Base-by-base conservation (phyloP, 2,113 vertebrate genomes). In the Campylomormyrus numenius region DNA sequence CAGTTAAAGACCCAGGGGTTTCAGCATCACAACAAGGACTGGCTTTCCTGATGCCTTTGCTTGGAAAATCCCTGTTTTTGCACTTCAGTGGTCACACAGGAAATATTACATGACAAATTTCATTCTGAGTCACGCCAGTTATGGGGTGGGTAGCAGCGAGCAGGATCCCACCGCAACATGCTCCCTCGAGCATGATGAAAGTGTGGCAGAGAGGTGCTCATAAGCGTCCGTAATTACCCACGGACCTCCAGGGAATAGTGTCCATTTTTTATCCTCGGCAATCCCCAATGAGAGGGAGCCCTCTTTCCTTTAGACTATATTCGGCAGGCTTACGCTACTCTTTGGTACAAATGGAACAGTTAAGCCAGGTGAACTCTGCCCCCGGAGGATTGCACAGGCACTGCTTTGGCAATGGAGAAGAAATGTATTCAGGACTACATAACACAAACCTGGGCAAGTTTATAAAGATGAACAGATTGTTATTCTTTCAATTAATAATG, bases 141-240 rank as follows among this genome's bases (percentile, higher is more conserved):
- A 24, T 3, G 24, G 24, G 0, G 42, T 48, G 45, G 8, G 45
- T 1, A 85, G 83, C 45, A 45, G 83, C n/a, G 42, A 85, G 83
- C 42, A 85, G 21, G 10, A 13, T 48, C 17, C 13, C 21, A 24
- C 45, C 4, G 2, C 2, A 8, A 7, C 45, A 4, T 10, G 8
- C 83, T n/a, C 83, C 21, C 45, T 13, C 24, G 2, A 42, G 83
- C 45, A 0, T 48, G 45, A 21, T 3, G 24, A 27, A n/a, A 85
- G 83, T 48, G 83, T 85, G 83, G 83, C 24, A n/a, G 48, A n/a
- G 48, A 87, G 85, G n/a, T 87, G 85, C 49, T 87, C 5, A 0
- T 87, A 48, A 87, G 85, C 5, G 21, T 27, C 27, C 46, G n/a
- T 89, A 89, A 89, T 89, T 80, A 89, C 66, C 46, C 66, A 52